Evolutionary conservation across 2,797 vertebrate species (phyloP).

Genomic region (Lateolabrax maculatus): DNA sequence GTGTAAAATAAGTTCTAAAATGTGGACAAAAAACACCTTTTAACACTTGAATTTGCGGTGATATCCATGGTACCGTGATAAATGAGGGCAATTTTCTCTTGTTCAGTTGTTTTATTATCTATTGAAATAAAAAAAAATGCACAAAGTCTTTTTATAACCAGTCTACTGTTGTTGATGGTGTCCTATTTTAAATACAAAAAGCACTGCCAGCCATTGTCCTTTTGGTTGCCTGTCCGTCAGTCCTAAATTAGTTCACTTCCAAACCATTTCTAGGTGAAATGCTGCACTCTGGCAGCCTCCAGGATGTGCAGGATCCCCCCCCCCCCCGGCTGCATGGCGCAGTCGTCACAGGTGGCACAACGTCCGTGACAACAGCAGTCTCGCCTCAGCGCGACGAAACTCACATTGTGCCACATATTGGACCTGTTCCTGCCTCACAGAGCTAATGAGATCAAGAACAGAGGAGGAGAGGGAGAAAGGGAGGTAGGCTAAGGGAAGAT

Average conservation of each 20-base stretch:
- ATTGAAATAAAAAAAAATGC: slow-evolving; percentile 51
- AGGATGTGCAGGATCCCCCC: slow-evolving; percentile 27
- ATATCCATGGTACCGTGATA: slow-evolving; percentile 67
- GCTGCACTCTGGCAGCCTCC: slow-evolving; percentile 41
- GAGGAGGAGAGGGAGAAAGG: slow-evolving; percentile 74
- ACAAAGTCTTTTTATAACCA: slow-evolving; percentile 61
- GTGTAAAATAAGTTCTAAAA: slow-evolving; percentile 16
- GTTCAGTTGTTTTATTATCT: slow-evolving; percentile 49
- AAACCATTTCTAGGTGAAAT: slow-evolving; percentile 56
- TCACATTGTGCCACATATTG: slow-evolving; percentile 32
- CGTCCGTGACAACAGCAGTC: slow-evolving; percentile 21
- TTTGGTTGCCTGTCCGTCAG: slow-evolving; percentile 69
- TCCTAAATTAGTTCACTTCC: slow-evolving; percentile 58
- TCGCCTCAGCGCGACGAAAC: slow-evolving; percentile 32
- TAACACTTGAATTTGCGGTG: slow-evolving; percentile 60
- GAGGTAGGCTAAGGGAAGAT: slow-evolving; percentile 78
- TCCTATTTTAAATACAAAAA: slow-evolving; percentile 78
- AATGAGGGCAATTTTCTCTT: slow-evolving; percentile 74
- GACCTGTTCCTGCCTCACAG: slow-evolving; percentile 49
- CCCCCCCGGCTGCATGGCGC: slow-evolving; percentile 21
- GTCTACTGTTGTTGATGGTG: slow-evolving; percentile 50
- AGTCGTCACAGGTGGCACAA: slow-evolving; percentile 44
- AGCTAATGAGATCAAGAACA: slow-evolving; percentile 55
- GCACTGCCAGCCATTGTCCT: slow-evolving; percentile 75
- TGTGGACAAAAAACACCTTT: slow-evolving; percentile 13